These are phyloP conservation scores for Acanthococcus lagerstroemiae DNA, from an alignment of 2,888 invertebrate genomes.

Conservation along the genomic window DNA sequence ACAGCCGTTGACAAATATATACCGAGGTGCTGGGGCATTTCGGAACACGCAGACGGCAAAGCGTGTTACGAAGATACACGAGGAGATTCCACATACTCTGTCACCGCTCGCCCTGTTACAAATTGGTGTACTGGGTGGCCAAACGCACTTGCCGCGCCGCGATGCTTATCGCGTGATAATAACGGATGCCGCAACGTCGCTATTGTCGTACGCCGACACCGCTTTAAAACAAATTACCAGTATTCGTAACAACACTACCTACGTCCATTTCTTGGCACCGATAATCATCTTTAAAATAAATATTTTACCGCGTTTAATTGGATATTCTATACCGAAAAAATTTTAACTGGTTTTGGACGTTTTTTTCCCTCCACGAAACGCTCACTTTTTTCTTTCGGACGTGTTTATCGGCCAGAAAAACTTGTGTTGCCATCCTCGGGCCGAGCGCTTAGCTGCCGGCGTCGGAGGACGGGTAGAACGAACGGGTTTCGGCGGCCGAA, in stretches of 20 bases:
- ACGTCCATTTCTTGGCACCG: constrained; percentile 22
- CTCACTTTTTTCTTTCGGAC: too few species aligned
- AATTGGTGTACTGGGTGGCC: constrained; percentile 28
- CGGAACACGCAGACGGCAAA: too few species aligned
- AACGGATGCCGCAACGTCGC: constrained; percentile 13
- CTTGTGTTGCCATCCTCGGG: too few species aligned
- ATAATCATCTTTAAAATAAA: constrained; percentile 22
- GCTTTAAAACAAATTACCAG: constrained; percentile 27
- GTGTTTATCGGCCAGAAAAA: too few species aligned
- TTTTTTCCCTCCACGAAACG: too few species aligned
- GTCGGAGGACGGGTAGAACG: too few species aligned
- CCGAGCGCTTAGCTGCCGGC: too few species aligned
- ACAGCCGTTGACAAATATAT: too few species aligned
- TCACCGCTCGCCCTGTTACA: constrained; percentile 14
- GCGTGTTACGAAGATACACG: too few species aligned
- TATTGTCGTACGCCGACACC: constrained; percentile 27
- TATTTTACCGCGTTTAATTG: constrained; percentile 22
- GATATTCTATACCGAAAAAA: constrained; percentile 6
- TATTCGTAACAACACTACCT: constrained; percentile 27
- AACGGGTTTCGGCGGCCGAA: too few species aligned
- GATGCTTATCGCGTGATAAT: constrained; percentile 25
- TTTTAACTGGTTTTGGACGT: too few species aligned
- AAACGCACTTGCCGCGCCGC: background rate
- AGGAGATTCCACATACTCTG: constrained; percentile 28
- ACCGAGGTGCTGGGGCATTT: too few species aligned